Conservation (phyloP, 2,888 invertebrate genomes). For the Cephus sareptanus region DNA sequence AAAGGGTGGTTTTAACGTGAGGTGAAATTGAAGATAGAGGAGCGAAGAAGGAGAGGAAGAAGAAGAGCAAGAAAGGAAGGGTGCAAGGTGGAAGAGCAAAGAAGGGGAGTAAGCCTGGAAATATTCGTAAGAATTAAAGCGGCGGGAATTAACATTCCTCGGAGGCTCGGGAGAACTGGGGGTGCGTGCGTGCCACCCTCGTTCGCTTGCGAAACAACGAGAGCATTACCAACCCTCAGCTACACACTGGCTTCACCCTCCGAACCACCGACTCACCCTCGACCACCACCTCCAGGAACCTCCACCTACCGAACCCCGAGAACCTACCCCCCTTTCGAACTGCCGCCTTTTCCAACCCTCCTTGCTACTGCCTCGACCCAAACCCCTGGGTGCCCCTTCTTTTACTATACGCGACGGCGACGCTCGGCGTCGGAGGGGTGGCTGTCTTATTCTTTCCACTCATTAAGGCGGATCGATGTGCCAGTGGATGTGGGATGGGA, state of each 20-base stretch:
- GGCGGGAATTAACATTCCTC: constrained; percentile 65
- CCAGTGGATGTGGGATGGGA: constrained; percentile 52
- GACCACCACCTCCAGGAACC: constrained; percentile 27
- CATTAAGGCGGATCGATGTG: constrained; percentile 67
- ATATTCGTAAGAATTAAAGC: constrained; percentile 67
- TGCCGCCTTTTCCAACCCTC: constrained; percentile 27
- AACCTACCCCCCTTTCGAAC: constrained; percentile 21
- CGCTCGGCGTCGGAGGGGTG: constrained; percentile 37
- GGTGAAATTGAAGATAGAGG: neutral
- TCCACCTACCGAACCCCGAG: constrained; percentile 8
- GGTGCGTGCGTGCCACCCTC: constrained; percentile 59
- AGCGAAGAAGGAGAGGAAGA: neutral
- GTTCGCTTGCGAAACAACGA: constrained; percentile 58
- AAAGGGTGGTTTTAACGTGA: neutral
- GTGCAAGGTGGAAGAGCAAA: constrained; percentile 23
- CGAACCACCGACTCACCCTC: constrained; percentile 32
- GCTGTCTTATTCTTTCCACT: constrained; percentile 67
- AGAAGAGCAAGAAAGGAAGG: constrained; percentile 1
- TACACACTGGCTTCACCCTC: constrained; percentile 3
- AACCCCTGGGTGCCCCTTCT: constrained; percentile 42
- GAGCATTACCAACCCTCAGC: constrained; percentile 55
- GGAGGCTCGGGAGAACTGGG: constrained; percentile 38
- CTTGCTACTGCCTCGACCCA: constrained; percentile 24
- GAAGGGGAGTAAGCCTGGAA: constrained; percentile 35
- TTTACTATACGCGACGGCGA: constrained; percentile 51